phyloP scores from a whole-genome alignment of 2,888 invertebrate genomes.

The Neelides folsomi region DNA sequence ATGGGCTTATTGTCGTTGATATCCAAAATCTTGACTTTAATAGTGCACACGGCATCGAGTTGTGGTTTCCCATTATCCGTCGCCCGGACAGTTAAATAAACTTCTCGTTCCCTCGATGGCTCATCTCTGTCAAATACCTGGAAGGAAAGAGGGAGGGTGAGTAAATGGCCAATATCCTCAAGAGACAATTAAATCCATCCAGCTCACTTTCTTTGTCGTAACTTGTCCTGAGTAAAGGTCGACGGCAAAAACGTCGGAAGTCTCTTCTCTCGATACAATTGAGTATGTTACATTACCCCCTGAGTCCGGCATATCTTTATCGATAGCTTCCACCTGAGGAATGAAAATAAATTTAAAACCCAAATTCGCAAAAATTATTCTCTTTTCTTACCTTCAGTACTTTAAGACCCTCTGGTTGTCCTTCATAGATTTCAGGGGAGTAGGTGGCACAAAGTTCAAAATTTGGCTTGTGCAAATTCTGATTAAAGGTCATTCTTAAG shows the following conservation, averaged over 20 bases:
- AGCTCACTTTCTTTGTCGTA: constrained; percentile 52
- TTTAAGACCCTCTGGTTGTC: too few species aligned
- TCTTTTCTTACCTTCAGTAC: too few species aligned
- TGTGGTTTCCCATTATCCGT: constrained; percentile 83
- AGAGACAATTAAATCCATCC: constrained; percentile 1
- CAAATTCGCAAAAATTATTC: too few species aligned
- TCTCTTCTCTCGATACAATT: constrained; percentile 61
- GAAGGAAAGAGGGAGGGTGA: background rate
- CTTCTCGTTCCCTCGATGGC: constrained; percentile 64
- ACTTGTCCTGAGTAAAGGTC: constrained; percentile 63
- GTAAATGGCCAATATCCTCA: background rate
- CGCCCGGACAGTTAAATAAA: constrained; percentile 74
- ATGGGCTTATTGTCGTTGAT: constrained; percentile 81
- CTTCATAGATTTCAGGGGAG: too few species aligned
- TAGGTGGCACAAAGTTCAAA: too few species aligned
- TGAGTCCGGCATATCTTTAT: constrained; percentile 57
- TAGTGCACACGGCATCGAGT: constrained; percentile 82
- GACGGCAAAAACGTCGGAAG: constrained; percentile 56
- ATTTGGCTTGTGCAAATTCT: too few species aligned
- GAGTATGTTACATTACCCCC: constrained; percentile 69
- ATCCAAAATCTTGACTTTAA: constrained; percentile 78
- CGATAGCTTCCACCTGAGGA: constrained; percentile 54
- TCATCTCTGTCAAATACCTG: constrained; percentile 79
- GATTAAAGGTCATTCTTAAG: too few species aligned
- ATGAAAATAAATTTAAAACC: background rate